Evolutionary conservation across 2,113 vertebrate species (phyloP).

Genomic region (Thinocorus orbignyianus): DNA sequence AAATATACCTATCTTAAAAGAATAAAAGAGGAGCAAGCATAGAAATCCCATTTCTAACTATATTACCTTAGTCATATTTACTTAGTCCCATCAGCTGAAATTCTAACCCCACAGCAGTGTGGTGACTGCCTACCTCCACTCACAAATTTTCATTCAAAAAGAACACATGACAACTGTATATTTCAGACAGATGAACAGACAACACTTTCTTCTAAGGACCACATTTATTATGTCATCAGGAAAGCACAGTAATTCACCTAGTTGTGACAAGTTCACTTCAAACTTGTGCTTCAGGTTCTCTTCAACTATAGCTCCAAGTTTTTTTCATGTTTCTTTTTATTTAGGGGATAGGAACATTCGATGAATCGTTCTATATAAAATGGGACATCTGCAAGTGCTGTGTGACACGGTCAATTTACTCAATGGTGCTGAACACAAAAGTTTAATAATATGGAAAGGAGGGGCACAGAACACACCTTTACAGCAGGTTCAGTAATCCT

Average conservation of each 20-base stretch:
- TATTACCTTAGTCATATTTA: fast-evolving
- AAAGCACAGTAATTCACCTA: neutral
- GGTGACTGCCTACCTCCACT: neutral
- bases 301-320: neutral
- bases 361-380: neutral
- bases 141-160: neutral
- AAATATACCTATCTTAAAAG: neutral
- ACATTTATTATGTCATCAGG: neutral
- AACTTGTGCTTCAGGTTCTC: neutral
- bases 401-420: neutral
- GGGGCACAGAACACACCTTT: neutral
- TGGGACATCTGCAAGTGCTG: neutral
- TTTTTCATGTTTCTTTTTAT: neutral
- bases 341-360: neutral
- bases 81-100: neutral
- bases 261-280: neutral
- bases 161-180: neutral
- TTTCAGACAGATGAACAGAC: neutral
- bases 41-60: neutral
- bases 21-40: neutral
- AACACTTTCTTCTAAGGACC: neutral
- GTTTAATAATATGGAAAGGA: neutral
- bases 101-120: neutral
- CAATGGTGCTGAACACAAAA: neutral
- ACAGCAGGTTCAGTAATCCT: neutral